A percentile compares a stretch with the other conserved stretches of the same genome.
These are phyloP conservation scores for Aphidius ervi DNA, from an alignment of 1,140 invertebrate species.

Conservation along the genomic window DNA sequence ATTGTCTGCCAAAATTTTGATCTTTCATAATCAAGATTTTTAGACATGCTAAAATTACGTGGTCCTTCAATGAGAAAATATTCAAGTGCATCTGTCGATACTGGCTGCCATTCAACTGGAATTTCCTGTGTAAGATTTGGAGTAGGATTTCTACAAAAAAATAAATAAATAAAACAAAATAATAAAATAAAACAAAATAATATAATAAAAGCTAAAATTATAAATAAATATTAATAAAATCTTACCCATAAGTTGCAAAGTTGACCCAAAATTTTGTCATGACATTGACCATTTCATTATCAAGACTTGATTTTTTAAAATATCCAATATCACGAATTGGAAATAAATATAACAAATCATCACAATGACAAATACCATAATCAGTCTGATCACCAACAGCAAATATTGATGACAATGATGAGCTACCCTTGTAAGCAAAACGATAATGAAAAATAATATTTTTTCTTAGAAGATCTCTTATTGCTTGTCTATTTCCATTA, in stretches of 20 bases:
- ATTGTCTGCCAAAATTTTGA: too few species aligned
- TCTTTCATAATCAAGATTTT: too few species aligned
- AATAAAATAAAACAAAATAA: too few species aligned
- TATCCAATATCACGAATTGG: conserved; percentile 57
- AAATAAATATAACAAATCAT: conserved; percentile 70
- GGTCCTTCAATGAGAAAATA: too few species aligned
- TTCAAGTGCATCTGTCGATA: too few species aligned
- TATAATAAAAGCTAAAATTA: too few species aligned
- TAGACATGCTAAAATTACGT: too few species aligned
- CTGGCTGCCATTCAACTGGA: too few species aligned
- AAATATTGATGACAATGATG: conserved; percentile 64
- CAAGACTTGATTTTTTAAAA: conserved; percentile 47
- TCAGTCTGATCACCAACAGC: conserved; percentile 53
- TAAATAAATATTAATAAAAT: conserved; percentile 21
- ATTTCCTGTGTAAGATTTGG: too few species aligned
- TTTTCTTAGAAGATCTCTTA: conserved; percentile 51
- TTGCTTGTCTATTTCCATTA: conserved; percentile 55
- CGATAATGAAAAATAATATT: conserved; percentile 62
- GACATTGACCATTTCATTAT: conserved; percentile 52
- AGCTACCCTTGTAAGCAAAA: conserved; percentile 59
- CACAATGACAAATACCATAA: conserved; percentile 68
- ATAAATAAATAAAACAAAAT: too few species aligned
- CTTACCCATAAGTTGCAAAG: conserved; percentile 58
- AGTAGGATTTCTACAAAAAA: too few species aligned
- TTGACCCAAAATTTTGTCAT: conserved; percentile 65